Percentiles rank a stretch among this genome's conserved stretches.
Conservation (phyloP, 2,113 vertebrate species). For the Nycticorax nycticorax region DNA sequence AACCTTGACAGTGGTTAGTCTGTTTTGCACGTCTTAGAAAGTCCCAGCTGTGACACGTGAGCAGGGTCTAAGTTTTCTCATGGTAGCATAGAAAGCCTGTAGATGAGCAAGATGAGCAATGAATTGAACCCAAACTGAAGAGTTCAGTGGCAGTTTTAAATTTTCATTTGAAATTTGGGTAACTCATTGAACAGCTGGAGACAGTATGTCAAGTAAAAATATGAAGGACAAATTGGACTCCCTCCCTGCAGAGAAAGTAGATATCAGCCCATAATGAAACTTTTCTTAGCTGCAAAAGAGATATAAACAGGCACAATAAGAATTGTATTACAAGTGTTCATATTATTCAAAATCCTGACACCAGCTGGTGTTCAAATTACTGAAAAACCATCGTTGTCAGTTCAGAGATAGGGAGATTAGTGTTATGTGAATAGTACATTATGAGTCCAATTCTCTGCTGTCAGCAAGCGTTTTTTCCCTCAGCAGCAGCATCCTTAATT, state of each 20-base stretch:
- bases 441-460: not conserved
- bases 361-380: conserved; percentile 24
- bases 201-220: not conserved
- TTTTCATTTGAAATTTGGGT: not conserved
- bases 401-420: not conserved
- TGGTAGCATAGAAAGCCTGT: not conserved
- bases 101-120: not conserved
- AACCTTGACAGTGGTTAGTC: not conserved
- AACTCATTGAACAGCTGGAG: not conserved
- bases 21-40: not conserved
- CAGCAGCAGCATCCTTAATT: not conserved
- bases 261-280: not conserved
- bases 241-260: not conserved
- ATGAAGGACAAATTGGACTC: not conserved
- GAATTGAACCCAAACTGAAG: not conserved
- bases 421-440: not conserved
- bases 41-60: not conserved
- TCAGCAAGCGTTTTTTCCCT: not conserved
- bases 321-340: not conserved
- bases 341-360: not conserved
- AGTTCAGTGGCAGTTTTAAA: not conserved
- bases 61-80: not conserved
- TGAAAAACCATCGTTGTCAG: not conserved
- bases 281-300: not conserved
- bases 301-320: not conserved